A percentile compares a stretch with the other conserved stretches of the same genome.
Evolutionary conservation across 1,140 invertebrate genomes (phyloP).

Genomic region (Cepaea nemoralis): DNA sequence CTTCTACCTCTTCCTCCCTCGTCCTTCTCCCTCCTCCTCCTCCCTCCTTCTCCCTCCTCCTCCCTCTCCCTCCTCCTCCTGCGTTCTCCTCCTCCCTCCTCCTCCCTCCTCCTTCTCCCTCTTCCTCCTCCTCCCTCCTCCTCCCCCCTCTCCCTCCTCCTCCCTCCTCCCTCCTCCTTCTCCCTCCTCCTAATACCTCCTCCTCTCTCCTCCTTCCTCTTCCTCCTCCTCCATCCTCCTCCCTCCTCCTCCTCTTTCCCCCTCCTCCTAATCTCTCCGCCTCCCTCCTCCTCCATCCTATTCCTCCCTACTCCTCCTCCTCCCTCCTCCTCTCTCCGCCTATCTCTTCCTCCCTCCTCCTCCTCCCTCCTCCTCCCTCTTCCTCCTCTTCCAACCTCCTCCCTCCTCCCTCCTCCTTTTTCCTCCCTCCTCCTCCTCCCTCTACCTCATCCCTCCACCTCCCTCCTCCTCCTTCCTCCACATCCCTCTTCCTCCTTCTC

Average conservation of each 20-base stretch:
- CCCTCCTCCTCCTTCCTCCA: neutral
- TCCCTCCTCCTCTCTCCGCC: neutral
- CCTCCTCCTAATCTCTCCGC: no score
- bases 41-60: neutral
- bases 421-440: neutral
- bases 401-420: neutral
- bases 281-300: no score
- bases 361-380: no score
- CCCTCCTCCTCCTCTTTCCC: neutral
- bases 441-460: neutral
- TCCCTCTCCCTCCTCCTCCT: neutral
- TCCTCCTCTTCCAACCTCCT: neutral
- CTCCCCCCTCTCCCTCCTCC: neutral
- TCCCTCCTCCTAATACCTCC: no score
- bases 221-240: neutral
- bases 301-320: no score
- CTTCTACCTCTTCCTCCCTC: no score
- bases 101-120: neutral
- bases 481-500: neutral
- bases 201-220: neutral
- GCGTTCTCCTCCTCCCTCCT: neutral
- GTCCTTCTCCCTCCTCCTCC: no score
- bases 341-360: neutral
- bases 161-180: neutral
- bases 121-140: neutral